Evolutionary conservation across 2,113 vertebrate species (phyloP).

Genomic region (Poeciliopsis turrubarensis): DNA sequence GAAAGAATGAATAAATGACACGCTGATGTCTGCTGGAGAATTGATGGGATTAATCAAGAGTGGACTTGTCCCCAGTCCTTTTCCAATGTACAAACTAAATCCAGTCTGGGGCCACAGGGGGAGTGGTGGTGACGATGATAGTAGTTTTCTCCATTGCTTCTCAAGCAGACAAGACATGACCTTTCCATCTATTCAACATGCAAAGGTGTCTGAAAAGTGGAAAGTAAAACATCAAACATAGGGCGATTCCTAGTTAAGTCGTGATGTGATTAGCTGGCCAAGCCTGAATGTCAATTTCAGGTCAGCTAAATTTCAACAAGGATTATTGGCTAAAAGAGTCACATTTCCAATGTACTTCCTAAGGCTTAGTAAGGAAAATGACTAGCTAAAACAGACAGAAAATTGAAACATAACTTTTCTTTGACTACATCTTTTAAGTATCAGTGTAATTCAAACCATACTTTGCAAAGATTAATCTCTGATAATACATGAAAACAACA

Average conservation of each 20-base stretch:
- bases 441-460: neutral
- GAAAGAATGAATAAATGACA: too few species aligned
- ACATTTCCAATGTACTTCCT: neutral
- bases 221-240: neutral
- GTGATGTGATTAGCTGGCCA: neutral
- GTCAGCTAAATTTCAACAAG: too few species aligned
- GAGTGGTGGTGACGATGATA: too few species aligned
- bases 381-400: neutral
- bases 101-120: too few species aligned
- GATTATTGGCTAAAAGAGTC: neutral
- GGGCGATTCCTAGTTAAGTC: neutral
- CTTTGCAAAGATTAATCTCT: neutral
- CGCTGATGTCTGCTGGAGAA: too few species aligned
- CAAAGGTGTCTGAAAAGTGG: neutral
- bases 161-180: neutral
- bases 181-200: neutral
- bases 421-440: neutral
- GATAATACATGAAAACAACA: constrained; percentile 17
- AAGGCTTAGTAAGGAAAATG: neutral
- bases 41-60: too few species aligned
- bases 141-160: neutral
- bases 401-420: neutral
- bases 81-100: too few species aligned
- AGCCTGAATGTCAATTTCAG: neutral
- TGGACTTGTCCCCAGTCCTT: too few species aligned